These are phyloP conservation scores for Adoxophyes honmai DNA, from an alignment of 1,140 invertebrate genomes.

Conservation along the genomic window DNA sequence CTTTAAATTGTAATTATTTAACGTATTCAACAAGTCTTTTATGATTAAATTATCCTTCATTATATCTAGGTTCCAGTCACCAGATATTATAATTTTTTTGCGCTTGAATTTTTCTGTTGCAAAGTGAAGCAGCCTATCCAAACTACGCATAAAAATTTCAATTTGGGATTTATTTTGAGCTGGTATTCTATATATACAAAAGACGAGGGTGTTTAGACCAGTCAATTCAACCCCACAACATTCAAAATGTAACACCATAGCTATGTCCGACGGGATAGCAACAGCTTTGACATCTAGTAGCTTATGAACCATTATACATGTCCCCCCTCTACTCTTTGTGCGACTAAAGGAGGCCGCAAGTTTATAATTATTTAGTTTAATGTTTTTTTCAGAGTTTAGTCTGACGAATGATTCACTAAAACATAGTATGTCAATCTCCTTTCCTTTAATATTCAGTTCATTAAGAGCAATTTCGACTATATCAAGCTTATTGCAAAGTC, in stretches of 20 bases:
- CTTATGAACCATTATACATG: neutral
- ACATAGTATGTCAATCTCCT: neutral
- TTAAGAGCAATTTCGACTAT: neutral
- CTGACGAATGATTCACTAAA: neutral
- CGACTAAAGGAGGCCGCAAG: neutral
- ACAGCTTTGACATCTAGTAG: neutral
- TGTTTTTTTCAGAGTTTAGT: neutral
- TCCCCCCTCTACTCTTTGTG: neutral
- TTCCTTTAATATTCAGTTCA: neutral
- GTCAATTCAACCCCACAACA: neutral
- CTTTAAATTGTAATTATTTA: neutral
- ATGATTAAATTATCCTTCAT: neutral
- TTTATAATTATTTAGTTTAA: neutral
- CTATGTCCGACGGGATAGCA: neutral
- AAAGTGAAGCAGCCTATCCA: neutral
- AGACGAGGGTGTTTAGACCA: neutral
- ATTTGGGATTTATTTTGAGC: neutral
- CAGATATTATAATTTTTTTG: neutral
- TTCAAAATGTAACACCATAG: neutral
- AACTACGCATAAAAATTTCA: neutral
- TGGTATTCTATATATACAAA: neutral
- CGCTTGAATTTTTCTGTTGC: neutral
- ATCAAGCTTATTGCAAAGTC: neutral
- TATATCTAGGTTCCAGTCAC: neutral
- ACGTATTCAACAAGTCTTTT: neutral